Conservation (phyloP, 2,113 vertebrate genomes). For the Sciurus niger region DNA sequence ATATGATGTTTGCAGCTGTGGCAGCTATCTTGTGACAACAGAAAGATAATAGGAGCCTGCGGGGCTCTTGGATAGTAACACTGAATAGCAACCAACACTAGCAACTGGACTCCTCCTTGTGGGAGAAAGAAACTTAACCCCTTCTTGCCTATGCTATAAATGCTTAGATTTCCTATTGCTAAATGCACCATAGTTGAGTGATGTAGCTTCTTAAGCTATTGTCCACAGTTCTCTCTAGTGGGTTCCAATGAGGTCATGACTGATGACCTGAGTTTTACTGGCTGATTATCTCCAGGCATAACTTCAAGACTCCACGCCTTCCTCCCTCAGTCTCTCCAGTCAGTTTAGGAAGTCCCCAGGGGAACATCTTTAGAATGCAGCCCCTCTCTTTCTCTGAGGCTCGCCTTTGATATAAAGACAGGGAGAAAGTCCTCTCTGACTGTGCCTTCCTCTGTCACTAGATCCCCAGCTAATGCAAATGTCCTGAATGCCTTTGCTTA, state of each 20-base stretch:
- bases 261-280: background rate
- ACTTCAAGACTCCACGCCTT: background rate
- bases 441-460: background rate
- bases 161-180: background rate
- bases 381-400: background rate
- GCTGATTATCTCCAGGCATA: background rate
- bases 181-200: background rate
- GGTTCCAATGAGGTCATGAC: background rate
- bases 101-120: slow-evolving; percentile 29
- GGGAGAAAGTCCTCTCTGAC: background rate
- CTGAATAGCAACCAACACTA: slow-evolving; percentile 57
- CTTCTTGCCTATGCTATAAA: background rate
- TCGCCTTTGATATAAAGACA: background rate
- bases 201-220: background rate
- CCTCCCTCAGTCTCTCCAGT: background rate
- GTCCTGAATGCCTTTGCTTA: background rate
- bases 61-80: slow-evolving; percentile 62
- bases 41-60: slow-evolving; percentile 63
- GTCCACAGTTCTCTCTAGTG: background rate
- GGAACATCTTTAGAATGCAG: background rate
- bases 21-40: slow-evolving; percentile 61
- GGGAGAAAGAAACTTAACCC: slow-evolving; percentile 34
- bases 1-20: slow-evolving; percentile 56
- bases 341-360: background rate
- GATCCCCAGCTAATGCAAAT: background rate